Conservation (phyloP, 2,888 invertebrate species). For the Drosophila helvetica region DNA sequence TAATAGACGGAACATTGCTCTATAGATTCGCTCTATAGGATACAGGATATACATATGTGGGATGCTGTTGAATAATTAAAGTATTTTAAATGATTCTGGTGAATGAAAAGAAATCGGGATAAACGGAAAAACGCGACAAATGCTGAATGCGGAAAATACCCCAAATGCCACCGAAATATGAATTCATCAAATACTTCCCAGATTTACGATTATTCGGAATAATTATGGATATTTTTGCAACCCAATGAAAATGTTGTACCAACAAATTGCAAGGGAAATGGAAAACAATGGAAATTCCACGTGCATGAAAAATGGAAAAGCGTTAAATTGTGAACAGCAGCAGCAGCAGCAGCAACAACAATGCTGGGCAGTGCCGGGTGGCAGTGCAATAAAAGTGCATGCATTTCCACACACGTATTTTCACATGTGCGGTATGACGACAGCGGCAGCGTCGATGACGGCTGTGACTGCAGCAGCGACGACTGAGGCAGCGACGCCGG, state of each 20-base stretch:
- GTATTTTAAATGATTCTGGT: too few species aligned
- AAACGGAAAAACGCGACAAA: too few species aligned
- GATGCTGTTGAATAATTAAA: too few species aligned
- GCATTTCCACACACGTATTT: constrained; percentile 51
- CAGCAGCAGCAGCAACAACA: constrained; percentile 16
- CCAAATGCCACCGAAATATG: neutral
- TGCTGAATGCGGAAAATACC: too few species aligned
- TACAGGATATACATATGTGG: too few species aligned
- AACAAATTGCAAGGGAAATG: constrained; percentile 14
- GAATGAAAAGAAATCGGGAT: too few species aligned
- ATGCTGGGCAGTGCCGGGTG: neutral
- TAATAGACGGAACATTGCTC: neutral
- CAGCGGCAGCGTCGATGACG: constrained; percentile 17
- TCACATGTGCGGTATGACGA: constrained; percentile 26
- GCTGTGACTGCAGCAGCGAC: constrained; percentile 10
- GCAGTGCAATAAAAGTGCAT: constrained; percentile 44
- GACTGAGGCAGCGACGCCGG: constrained; percentile 1
- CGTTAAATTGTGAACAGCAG: constrained; percentile 39
- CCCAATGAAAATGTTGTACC: constrained; percentile 41
- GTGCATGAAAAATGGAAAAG: constrained; percentile 37
- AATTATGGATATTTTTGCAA: constrained; percentile 30
- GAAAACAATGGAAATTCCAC: constrained; percentile 35
- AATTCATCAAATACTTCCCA: neutral
- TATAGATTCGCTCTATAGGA: too few species aligned
- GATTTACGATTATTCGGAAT: constrained; percentile 8